Evolutionary conservation across 2,888 invertebrate species (phyloP), one percentile per base, ranked within the genome.

Genomic region (Corythucha ciliata): DNA sequence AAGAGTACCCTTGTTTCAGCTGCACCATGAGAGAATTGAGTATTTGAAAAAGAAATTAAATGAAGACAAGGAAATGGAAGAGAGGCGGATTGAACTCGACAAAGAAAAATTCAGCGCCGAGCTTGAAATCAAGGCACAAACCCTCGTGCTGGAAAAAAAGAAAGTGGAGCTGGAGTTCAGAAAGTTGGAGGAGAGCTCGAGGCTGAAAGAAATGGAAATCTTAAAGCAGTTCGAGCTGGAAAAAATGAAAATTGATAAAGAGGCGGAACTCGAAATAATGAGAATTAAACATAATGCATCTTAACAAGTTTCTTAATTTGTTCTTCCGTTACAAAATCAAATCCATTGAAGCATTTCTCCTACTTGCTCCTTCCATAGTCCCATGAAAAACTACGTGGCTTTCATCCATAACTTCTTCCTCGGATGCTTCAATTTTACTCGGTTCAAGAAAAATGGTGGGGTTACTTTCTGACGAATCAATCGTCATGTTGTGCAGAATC

Each of bases 191-290:
- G n/a, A n/a, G n/a, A n/a, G n/a, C n/a, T n/a, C n/a, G n/a, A n/a
- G n/a, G n/a, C n/a, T n/a, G n/a, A n/a, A n/a, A n/a, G n/a, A n/a
- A n/a, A n/a, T n/a, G n/a, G n/a, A n/a, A n/a, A n/a, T n/a, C n/a
- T n/a, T n/a, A n/a, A 18, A 34, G 21, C 4, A 44, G 5, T 4
- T 44, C 14, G 3, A 29, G 32, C 21, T 44, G 7, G 44, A 44
- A n/a, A 44, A 44, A 21, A 12, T 26, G 29, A 44, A 44, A 29
- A 12, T 29, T 7, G 44, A 42, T 5, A 42, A 42, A 27, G 44
- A 42, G n/a, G n/a, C n/a, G n/a, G n/a, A n/a, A n/a, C n/a, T n/a
- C n/a, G n/a, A n/a, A 26, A 26, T 42, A 3, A 14, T 26, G 27
- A 21, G 18, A 10, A 29, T 26, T 5, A 16, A 16, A 16, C n/a